These are phyloP conservation scores for Drosophila littoralis DNA, from an alignment of 1,140 invertebrate species.

Conservation along the genomic window DNA sequence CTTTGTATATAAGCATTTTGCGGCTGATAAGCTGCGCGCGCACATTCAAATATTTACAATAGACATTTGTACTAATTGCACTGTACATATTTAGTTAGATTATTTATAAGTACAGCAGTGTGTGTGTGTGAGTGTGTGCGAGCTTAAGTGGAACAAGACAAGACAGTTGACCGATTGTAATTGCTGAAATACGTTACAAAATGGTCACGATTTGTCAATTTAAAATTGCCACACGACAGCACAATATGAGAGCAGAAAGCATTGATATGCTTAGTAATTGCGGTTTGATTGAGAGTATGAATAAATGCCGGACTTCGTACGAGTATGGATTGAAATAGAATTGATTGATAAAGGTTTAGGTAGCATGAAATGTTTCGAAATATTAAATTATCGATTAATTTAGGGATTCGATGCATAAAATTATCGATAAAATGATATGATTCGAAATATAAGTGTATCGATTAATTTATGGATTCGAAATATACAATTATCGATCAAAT, in stretches of 20 bases:
- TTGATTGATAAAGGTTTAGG: too few species aligned
- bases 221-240: slow-evolving; percentile 21
- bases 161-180: slow-evolving; percentile 41
- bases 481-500: too few species aligned
- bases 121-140: slow-evolving; percentile 14
- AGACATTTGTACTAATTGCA: slow-evolving; percentile 62
- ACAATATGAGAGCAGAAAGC: not conserved
- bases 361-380: too few species aligned
- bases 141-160: slow-evolving; percentile 38
- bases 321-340: too few species aligned
- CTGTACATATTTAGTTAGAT: slow-evolving; percentile 53
- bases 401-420: too few species aligned
- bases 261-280: slow-evolving; percentile 9
- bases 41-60: slow-evolving; percentile 60
- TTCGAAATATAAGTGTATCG: too few species aligned
- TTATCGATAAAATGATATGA: too few species aligned
- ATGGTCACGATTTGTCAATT: slow-evolving; percentile 30
- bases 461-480: too few species aligned
- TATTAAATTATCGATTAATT: too few species aligned
- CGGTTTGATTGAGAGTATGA: not conserved
- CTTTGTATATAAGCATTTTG: slow-evolving; percentile 27
- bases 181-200: slow-evolving; percentile 47
- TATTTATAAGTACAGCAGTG: slow-evolving; percentile 15
- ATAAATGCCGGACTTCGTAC: not conserved
- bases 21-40: slow-evolving; percentile 61